Evolutionary conservation across 2,888 invertebrate species (phyloP).

Genomic region (Eristalinus aeneus): DNA sequence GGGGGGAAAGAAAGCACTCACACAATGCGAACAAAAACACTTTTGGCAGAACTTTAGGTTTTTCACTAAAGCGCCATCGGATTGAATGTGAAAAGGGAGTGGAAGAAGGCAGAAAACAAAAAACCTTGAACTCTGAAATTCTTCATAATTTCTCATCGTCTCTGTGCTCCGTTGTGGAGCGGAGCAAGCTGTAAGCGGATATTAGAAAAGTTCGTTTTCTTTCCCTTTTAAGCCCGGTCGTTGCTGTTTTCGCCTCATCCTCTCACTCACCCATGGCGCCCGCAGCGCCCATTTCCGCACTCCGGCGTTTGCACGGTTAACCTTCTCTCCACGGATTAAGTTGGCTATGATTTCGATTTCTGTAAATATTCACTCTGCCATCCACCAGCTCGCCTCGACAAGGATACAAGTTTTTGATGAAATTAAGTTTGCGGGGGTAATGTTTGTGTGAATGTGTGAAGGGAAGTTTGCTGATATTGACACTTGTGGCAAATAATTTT

Average conservation of each 20-base stretch:
- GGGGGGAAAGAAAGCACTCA: background rate
- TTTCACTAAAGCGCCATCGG: background rate
- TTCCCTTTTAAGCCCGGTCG: background rate
- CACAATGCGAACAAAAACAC: background rate
- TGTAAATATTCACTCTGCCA: conserved; percentile 10
- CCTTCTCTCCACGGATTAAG: conserved; percentile 22
- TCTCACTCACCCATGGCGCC: background rate
- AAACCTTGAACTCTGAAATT: conserved; percentile 42
- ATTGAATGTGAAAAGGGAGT: background rate
- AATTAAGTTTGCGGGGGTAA: conserved; percentile 18
- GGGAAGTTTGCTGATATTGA: background rate
- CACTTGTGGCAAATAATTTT: background rate
- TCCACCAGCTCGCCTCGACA: background rate
- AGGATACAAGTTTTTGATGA: conserved; percentile 10
- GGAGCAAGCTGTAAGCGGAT: conserved; percentile 39
- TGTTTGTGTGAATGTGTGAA: background rate
- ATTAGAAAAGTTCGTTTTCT: conserved; percentile 46
- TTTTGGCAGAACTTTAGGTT: conserved; percentile 6
- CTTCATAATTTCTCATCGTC: conserved; percentile 21
- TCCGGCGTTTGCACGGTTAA: conserved; percentile 28
- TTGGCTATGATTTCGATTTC: conserved; percentile 21
- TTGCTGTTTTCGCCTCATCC: background rate
- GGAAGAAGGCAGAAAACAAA: background rate
- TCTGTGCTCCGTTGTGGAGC: background rate
- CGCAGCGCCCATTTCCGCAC: background rate